A percentile compares a stretch with the other conserved stretches of the same genome.
Evolutionary conservation across 2,113 vertebrate species (phyloP).

Genomic region (Myotis brandtii): DNA sequence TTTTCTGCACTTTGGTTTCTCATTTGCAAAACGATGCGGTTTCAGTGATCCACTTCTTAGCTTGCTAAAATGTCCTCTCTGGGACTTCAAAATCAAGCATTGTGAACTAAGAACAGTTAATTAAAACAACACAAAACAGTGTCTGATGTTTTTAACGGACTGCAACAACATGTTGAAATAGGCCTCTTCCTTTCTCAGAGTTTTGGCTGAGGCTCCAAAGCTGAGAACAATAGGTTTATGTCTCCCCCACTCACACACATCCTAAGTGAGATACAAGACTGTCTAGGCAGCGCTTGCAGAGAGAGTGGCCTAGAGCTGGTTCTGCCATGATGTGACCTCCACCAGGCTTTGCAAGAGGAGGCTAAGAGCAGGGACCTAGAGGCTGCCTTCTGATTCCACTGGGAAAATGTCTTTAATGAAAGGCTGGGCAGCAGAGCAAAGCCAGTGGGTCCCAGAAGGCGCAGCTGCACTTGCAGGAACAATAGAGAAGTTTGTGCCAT

Average conservation of each 20-base stretch:
- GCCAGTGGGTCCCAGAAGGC: background rate
- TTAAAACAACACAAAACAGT: slow-evolving; percentile 68
- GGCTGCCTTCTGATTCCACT: background rate
- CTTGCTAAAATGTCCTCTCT: slow-evolving; percentile 38
- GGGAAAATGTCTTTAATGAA: background rate
- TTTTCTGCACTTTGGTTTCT: slow-evolving; percentile 30
- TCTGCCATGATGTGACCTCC: background rate
- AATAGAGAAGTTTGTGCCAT: background rate
- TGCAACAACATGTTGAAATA: slow-evolving; percentile 64
- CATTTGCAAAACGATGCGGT: slow-evolving; percentile 7
- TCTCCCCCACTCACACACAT: background rate
- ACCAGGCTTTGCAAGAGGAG: background rate
- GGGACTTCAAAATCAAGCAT: slow-evolving; percentile 64
- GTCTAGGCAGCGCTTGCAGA: background rate
- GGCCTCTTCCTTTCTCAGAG: slow-evolving; percentile 72
- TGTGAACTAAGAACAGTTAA: slow-evolving; percentile 63
- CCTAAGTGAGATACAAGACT: slow-evolving; percentile 25
- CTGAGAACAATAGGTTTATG: slow-evolving; percentile 70
- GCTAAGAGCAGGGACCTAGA: background rate
- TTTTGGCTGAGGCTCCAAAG: slow-evolving; percentile 70
- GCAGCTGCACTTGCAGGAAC: background rate
- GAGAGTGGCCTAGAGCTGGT: background rate
- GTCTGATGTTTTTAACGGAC: slow-evolving; percentile 74
- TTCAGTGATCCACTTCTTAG: background rate
- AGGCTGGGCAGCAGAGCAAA: slow-evolving; percentile 1